Evolutionary conservation across 2,888 invertebrate genomes (phyloP), one percentile per base, ranked within the genome.

Genomic region (Chirona hameri): DNA sequence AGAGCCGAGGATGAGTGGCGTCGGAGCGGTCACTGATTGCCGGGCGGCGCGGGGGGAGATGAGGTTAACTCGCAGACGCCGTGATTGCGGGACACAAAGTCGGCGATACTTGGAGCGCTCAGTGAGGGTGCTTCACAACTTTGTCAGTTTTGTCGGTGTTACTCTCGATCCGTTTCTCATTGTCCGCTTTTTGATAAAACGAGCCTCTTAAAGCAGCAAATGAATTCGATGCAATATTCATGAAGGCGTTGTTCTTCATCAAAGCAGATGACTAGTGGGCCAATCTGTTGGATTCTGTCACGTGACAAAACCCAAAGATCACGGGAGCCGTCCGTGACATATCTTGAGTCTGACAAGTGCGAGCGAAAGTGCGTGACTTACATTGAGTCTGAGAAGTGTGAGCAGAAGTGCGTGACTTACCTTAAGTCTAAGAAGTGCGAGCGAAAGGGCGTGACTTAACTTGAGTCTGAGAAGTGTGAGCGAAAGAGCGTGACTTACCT

Each of bases 361-460:
- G 85, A 0, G 85, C 84, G 39, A 39, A 52, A 52, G 52, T 12
- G 52, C 12, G 52, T 18, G 1, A 10, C 80, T 80, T 15, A 80
- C 80, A 29, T 80, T 80, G 80, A 1, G 80, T 29, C 29, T 80
- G 80, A 27, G 80, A 48, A 12, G 80, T 27, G 15, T 80, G 85
- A 0, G 85, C 84, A n/a, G n/a, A n/a, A n/a, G 39, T 39, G 2
- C 12, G 52, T 18, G 1, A 10, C 80, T 52, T 15, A 80, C 52
- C 52, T 80, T 80, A 52, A 1, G 80, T 29, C 29, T 80, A 52
- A 27, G 52, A 48, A 12, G 80, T 52, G 15, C 52, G 85, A 0
- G 85, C 84, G 39, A 39, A 52, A 52, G 52, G 5, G 52, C 12
- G 52, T 18, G 1, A 10, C 80, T 80, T 15, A 80, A 52, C 52